A percentile compares a stretch with the other conserved stretches of the same genome.
phyloP scores from a whole-genome alignment of 2,888 invertebrate genomes.

The Phlogophora meticulosa region DNA sequence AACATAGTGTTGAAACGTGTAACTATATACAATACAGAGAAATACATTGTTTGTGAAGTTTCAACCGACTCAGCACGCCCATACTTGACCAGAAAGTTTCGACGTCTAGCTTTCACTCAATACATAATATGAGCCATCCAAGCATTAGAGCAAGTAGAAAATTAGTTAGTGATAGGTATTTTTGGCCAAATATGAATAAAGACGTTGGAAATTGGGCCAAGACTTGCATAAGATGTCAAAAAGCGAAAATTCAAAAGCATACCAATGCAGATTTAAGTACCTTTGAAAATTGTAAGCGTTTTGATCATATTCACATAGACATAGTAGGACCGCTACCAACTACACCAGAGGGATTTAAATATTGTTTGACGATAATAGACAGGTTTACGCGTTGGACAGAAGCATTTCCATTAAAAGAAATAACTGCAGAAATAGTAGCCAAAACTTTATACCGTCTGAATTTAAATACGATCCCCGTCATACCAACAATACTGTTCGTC shows the following conservation, averaged over 20 bases:
- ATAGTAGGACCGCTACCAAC: not conserved
- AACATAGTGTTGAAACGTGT: not conserved
- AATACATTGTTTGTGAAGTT: not conserved
- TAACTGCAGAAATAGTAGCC: too few species aligned
- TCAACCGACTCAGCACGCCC: not conserved
- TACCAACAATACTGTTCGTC: too few species aligned
- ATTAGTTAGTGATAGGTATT: not conserved
- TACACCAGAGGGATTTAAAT: not conserved
- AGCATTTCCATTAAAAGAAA: too few species aligned
- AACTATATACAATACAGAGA: not conserved
- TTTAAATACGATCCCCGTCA: too few species aligned
- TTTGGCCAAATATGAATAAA: constrained; percentile 8
- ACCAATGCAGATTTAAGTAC: not conserved
- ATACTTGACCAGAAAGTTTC: not conserved
- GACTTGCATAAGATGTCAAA: not conserved
- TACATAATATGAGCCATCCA: constrained; percentile 7
- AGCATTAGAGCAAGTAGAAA: not conserved
- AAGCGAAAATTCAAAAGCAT: not conserved
- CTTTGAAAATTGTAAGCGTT: not conserved
- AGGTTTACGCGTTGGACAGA: too few species aligned
- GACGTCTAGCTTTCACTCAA: not conserved
- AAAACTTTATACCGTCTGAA: too few species aligned
- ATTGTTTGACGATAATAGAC: not conserved
- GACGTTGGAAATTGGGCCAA: not conserved
- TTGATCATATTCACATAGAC: constrained; percentile 7